Evolutionary conservation across 2,888 invertebrate genomes (phyloP).

Genomic region (Pasiphila rectangulata): DNA sequence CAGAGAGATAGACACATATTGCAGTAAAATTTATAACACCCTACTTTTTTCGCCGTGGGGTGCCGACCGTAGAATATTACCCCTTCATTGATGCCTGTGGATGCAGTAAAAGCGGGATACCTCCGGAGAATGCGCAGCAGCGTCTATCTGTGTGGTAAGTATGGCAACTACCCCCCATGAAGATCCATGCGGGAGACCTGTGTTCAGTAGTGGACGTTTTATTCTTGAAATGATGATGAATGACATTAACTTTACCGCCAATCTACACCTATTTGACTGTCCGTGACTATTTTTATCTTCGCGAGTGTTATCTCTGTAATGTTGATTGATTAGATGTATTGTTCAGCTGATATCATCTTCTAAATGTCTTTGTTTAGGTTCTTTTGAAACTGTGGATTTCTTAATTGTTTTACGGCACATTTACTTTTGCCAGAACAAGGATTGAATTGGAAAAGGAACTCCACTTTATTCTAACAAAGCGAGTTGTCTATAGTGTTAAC

Average conservation of each 20-base stretch:
- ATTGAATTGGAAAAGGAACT: slow-evolving; percentile 5
- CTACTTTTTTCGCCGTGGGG: too few species aligned
- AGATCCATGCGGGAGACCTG: too few species aligned
- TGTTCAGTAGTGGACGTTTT: neutral
- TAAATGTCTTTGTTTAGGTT: slow-evolving; percentile 8
- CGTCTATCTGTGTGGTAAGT: too few species aligned
- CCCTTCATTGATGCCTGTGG: too few species aligned
- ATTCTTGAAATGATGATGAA: too few species aligned
- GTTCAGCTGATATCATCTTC: slow-evolving; percentile 11
- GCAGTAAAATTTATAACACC: too few species aligned
- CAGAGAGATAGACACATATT: too few species aligned
- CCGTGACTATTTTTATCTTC: neutral
- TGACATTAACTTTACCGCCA: neutral
- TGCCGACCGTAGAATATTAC: too few species aligned
- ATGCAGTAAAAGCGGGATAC: too few species aligned
- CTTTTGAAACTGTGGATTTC: slow-evolving; percentile 15
- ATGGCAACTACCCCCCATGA: too few species aligned
- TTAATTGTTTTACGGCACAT: slow-evolving; percentile 16
- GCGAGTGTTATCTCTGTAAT: neutral
- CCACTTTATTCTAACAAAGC: neutral
- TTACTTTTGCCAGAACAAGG: slow-evolving; percentile 12
- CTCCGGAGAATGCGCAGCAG: too few species aligned
- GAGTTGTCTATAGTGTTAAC: neutral
- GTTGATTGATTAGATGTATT: slow-evolving; percentile 22
- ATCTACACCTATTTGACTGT: neutral